phyloP scores from a whole-genome alignment of 1,140 invertebrate genomes.

The Hylaeus anthracinus region DNA sequence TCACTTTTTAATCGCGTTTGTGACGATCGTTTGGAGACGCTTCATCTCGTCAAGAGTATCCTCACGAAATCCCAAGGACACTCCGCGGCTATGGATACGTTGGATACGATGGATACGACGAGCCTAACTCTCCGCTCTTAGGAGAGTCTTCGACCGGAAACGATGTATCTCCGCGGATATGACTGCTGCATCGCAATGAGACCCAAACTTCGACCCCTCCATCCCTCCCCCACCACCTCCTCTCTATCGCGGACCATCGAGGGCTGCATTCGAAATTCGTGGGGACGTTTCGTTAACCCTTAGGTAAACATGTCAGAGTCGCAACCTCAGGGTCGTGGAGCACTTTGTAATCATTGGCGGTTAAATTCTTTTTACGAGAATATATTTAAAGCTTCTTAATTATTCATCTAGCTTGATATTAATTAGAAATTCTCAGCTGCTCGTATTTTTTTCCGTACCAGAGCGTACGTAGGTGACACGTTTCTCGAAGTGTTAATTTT shows the following conservation, averaged over 20 bases:
- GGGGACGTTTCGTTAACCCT: neutral
- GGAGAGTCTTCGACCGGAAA: constrained; percentile 32
- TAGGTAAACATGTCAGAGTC: too few species aligned
- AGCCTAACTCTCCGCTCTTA: neutral
- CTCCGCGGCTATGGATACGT: constrained; percentile 4
- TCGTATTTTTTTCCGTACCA: too few species aligned
- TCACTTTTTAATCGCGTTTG: too few species aligned
- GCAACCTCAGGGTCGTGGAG: too few species aligned
- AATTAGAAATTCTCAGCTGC: too few species aligned
- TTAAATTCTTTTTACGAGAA: too few species aligned
- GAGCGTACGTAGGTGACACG: too few species aligned
- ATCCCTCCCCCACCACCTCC: too few species aligned
- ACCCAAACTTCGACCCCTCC: constrained; percentile 12
- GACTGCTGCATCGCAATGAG: constrained; percentile 39
- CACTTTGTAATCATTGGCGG: too few species aligned
- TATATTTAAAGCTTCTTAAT: too few species aligned
- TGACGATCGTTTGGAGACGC: neutral
- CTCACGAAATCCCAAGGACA: constrained; percentile 50
- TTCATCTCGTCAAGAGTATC: constrained; percentile 37
- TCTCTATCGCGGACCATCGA: too few species aligned
- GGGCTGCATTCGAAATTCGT: constrained; percentile 37
- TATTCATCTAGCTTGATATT: too few species aligned
- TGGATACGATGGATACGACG: neutral
- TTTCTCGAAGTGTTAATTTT: constrained; percentile 17
- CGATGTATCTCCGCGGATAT: constrained; percentile 41